A percentile compares a stretch with the other conserved stretches of the same genome.
These are phyloP conservation scores for Pterobdella sp. DNA, from an alignment of 2,888 invertebrate species.

Conservation along the genomic window DNA sequence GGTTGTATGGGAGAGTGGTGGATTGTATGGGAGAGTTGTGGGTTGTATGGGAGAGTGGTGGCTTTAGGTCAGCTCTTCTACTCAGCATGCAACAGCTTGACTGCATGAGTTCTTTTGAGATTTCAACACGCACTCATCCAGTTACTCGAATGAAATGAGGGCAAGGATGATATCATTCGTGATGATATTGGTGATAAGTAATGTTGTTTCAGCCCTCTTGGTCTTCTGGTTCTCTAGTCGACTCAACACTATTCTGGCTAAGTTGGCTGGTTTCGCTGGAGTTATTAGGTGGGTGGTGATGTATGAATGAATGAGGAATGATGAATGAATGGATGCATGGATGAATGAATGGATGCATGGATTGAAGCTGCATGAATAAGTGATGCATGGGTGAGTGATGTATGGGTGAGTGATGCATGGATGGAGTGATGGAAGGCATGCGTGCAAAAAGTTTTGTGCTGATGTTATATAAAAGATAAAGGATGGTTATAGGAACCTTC, in stretches of 20 bases:
- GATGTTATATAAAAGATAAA: not conserved
- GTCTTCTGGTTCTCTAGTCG: slow-evolving; percentile 5
- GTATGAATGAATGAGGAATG: not conserved
- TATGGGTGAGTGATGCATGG: too few relatives aligned
- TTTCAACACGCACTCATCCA: not conserved
- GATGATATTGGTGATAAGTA: not conserved
- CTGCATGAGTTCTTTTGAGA: too few relatives aligned
- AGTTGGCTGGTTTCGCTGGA: not conserved
- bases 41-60: not conserved
- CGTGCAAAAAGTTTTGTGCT: not conserved
- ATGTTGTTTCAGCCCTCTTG: not conserved
- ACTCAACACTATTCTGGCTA: not conserved
- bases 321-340: not conserved
- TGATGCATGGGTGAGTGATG: not conserved
- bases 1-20: not conserved
- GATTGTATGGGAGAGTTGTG: not conserved
- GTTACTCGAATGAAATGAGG: slow-evolving; percentile 7
- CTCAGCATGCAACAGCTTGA: too few relatives aligned
- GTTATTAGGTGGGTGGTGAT: not conserved
- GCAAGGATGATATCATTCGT: not conserved
- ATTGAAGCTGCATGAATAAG: not conserved
- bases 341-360: not conserved
- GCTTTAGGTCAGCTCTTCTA: too few relatives aligned
- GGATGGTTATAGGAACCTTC: not conserved
- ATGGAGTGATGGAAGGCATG: not conserved